These are phyloP conservation scores for Hestina assimilis DNA, from an alignment of 1,140 invertebrate genomes.

Conservation along the genomic window DNA sequence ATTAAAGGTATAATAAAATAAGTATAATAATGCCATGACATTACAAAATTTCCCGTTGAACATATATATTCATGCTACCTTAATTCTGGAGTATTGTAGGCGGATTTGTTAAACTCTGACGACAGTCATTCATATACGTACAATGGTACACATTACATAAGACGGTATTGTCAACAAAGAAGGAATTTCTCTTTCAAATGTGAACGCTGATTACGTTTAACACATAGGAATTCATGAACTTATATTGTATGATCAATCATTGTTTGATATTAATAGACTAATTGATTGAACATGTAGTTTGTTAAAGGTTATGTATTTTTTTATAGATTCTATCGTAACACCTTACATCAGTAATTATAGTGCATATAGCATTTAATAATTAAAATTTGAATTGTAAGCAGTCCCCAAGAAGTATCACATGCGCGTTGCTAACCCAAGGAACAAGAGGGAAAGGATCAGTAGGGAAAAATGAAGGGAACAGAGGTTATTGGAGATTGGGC, in stretches of 20 bases:
- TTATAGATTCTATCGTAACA: no score
- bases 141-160: conserved; percentile 56
- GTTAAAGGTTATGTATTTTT: no score
- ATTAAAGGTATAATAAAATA: not conserved
- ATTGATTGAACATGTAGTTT: not conserved
- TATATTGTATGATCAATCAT: conserved; percentile 10
- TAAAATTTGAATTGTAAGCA: no score
- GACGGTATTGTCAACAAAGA: conserved; percentile 47
- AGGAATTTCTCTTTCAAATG: conserved; percentile 53
- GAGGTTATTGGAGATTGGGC: no score
- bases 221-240: conserved; percentile 38
- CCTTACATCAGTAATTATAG: no score
- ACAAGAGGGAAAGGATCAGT: no score
- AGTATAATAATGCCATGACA: not conserved
- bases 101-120: conserved; percentile 28
- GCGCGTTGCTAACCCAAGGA: no score
- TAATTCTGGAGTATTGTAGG: conserved; percentile 10
- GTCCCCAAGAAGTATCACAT: no score
- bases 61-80: not conserved
- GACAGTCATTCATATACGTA: conserved; percentile 40
- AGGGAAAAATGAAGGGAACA: no score
- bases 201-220: conserved; percentile 40
- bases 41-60: not conserved
- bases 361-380: no score
- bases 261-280: not conserved